phyloP scores from a whole-genome alignment of 1,140 invertebrate genomes.

The Ceratoteleas bidentatus region DNA sequence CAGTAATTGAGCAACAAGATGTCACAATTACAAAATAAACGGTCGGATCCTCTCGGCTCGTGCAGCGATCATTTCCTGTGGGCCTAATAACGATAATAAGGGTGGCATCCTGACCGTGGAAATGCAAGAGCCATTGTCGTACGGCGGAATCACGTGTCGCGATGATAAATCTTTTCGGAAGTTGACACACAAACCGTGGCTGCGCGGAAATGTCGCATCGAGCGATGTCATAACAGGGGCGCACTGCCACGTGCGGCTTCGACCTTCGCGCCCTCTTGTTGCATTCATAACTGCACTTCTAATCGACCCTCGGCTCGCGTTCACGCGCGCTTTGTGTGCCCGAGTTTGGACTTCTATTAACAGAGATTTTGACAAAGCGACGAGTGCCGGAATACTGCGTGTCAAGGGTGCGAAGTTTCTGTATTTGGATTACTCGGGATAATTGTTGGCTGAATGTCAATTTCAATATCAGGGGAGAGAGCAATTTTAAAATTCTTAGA shows the following conservation, averaged over 20 bases:
- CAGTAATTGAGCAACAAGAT: conserved; percentile 22
- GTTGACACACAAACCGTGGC: conserved; percentile 50
- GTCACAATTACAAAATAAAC: conserved; percentile 44
- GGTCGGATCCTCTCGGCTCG: conserved; percentile 13
- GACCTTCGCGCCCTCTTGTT: conserved; percentile 73
- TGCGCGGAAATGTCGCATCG: conserved; percentile 74
- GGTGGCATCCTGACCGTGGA: conserved; percentile 61
- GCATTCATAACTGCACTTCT: conserved; percentile 71
- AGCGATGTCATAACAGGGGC: conserved; percentile 78
- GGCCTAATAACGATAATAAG: conserved; percentile 62
- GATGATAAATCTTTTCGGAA: conserved; percentile 73
- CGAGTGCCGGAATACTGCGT: conserved; percentile 13
- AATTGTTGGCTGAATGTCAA: conserved; percentile 27
- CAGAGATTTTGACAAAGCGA: conserved; percentile 44
- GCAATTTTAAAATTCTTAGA: too few relatives aligned
- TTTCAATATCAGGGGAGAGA: background rate
- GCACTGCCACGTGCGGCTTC: conserved; percentile 66
- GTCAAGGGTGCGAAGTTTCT: conserved; percentile 54
- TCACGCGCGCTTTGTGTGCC: conserved; percentile 22
- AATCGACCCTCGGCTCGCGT: conserved; percentile 56
- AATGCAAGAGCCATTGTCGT: conserved; percentile 71
- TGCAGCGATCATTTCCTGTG: conserved; percentile 42
- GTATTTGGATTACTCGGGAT: conserved; percentile 5
- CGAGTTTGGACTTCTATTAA: conserved; percentile 56
- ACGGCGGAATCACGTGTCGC: conserved; percentile 66